These are phyloP conservation scores for Trachelus stipa DNA, from an alignment of 2,888 invertebrate species.

Conservation along the genomic window DNA sequence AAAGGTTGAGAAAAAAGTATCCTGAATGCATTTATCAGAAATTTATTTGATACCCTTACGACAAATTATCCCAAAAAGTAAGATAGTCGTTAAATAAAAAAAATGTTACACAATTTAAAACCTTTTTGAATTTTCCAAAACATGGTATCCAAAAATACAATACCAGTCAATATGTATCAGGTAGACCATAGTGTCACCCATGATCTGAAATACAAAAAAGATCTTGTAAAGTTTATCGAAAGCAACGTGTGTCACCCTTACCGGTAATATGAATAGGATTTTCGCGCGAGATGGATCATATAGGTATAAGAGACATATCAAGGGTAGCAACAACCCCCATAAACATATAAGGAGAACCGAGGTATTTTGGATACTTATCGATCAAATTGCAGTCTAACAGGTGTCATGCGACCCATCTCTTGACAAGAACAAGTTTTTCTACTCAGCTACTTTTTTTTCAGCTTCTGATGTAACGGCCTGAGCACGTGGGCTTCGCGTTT, in stretches of 20 bases:
- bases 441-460: slow-evolving; percentile 48
- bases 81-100: not conserved
- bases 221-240: not conserved
- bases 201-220: not conserved
- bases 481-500: not conserved
- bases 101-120: not conserved
- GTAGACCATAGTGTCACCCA: not conserved
- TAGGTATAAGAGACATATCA: not conserved
- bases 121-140: not conserved
- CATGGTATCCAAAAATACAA: not conserved
- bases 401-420: slow-evolving; percentile 46
- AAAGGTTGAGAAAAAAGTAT: not conserved
- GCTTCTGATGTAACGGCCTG: not conserved
- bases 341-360: slow-evolving; percentile 17
- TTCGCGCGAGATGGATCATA: not conserved
- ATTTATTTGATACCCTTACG: not conserved
- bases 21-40: not conserved
- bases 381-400: slow-evolving; percentile 61
- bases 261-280: not conserved
- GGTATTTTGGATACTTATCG: slow-evolving; percentile 49
- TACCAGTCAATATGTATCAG: not conserved
- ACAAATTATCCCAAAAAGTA: not conserved
- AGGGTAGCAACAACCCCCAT: slow-evolving; percentile 21
- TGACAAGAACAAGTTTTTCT: slow-evolving; percentile 63
- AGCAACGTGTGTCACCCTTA: not conserved